Evolutionary conservation across 1,140 invertebrate genomes (phyloP).

Genomic region (Drosophila sproati): DNA sequence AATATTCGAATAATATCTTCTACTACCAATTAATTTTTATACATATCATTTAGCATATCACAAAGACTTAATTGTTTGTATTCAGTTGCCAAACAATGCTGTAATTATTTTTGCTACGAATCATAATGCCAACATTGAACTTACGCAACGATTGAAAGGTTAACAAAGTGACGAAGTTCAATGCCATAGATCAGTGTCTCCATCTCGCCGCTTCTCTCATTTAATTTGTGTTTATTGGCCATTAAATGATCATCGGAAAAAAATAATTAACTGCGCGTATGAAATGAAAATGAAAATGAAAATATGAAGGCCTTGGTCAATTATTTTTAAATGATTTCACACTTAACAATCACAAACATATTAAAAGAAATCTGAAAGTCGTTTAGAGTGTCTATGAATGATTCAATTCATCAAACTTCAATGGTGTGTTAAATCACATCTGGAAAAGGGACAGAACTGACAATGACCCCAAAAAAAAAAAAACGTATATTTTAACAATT

Average conservation of each 20-base stretch:
- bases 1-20: not conserved
- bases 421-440: not conserved
- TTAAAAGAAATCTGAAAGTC: slow-evolving; percentile 3
- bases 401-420: slow-evolving; percentile 2
- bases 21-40: not conserved
- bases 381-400: not conserved
- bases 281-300: slow-evolving; percentile 20
- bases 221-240: slow-evolving; percentile 7
- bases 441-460: not conserved
- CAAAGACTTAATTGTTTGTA: slow-evolving; percentile 5
- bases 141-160: slow-evolving; percentile 23
- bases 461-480: not conserved
- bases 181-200: slow-evolving; percentile 31
- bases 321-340: slow-evolving; percentile 28
- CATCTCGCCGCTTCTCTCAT: not conserved
- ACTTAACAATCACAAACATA: slow-evolving; percentile 10
- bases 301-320: slow-evolving; percentile 25
- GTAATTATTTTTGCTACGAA: slow-evolving; percentile 1
- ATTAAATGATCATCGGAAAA: slow-evolving; percentile 23
- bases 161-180: slow-evolving; percentile 32
- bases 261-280: slow-evolving; percentile 20
- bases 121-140: slow-evolving; percentile 17
- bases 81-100: slow-evolving; percentile 14
- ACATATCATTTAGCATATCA: not conserved
- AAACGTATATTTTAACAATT: no score